Percentiles rank a stretch among this genome's conserved stretches.
phyloP scores from a whole-genome alignment of 2,888 invertebrate genomes.

The Pogonocherus hispidulus region DNA sequence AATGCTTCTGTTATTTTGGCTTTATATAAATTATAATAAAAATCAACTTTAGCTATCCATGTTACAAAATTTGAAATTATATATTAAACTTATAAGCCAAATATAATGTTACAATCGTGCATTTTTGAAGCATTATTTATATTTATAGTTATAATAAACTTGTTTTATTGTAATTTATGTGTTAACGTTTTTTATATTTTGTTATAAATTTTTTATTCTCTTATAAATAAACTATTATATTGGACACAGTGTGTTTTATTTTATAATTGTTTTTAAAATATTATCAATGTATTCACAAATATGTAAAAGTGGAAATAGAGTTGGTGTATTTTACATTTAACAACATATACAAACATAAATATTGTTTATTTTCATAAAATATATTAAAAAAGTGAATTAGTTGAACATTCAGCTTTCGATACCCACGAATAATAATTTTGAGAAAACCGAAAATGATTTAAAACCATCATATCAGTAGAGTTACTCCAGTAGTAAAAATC shows the following conservation, averaged over 20 bases:
- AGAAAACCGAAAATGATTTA: too few relatives aligned
- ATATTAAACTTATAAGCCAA: constrained; percentile 35
- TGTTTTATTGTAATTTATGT: constrained; percentile 38
- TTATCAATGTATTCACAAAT: too few relatives aligned
- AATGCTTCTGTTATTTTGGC: constrained; percentile 55
- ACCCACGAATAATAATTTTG: too few relatives aligned
- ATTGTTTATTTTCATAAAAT: too few relatives aligned
- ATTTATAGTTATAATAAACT: constrained; percentile 19
- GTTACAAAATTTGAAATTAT: constrained; percentile 44
- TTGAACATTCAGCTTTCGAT: too few relatives aligned
- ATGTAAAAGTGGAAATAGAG: too few relatives aligned
- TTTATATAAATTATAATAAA: constrained; percentile 42
- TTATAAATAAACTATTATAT: constrained; percentile 39
- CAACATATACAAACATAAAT: too few relatives aligned
- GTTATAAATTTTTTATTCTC: constrained; percentile 33
- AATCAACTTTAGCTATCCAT: constrained; percentile 42
- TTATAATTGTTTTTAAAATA: background rate
- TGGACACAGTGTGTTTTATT: background rate
- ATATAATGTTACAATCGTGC: constrained; percentile 27
- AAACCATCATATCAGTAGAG: too few relatives aligned
- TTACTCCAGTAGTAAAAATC: too few relatives aligned
- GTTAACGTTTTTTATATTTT: constrained; percentile 36
- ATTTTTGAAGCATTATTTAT: constrained; percentile 32
- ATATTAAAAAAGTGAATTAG: too few relatives aligned
- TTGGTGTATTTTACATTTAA: too few relatives aligned